These are phyloP conservation scores for Phenacoccus solenopsis DNA, from an alignment of 1,140 invertebrate genomes.

Conservation along the genomic window DNA sequence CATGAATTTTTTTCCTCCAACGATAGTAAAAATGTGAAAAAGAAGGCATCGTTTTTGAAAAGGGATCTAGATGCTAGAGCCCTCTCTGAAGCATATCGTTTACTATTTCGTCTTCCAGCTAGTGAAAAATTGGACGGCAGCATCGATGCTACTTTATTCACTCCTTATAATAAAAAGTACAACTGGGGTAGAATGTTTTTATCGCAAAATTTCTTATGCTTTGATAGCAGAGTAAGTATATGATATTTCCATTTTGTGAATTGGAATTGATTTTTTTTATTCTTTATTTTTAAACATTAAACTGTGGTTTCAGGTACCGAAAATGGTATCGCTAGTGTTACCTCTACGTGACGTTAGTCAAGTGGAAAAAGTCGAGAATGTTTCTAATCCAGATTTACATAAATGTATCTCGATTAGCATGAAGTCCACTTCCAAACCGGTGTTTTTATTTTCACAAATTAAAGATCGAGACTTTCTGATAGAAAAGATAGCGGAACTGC, in stretches of 20 bases:
- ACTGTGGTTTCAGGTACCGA: slow-evolving; percentile 47
- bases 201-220: slow-evolving; percentile 91
- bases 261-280: not conserved
- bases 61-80: slow-evolving; percentile 83
- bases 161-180: slow-evolving; percentile 87
- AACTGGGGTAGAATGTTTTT: slow-evolving; percentile 82
- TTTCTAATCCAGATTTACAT: slow-evolving; percentile 45
- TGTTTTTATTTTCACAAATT: slow-evolving; percentile 82
- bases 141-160: slow-evolving; percentile 79
- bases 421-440: slow-evolving; percentile 61
- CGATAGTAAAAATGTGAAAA: slow-evolving; percentile 70
- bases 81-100: slow-evolving; percentile 72
- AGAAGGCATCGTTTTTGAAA: slow-evolving; percentile 78
- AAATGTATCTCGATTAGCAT: slow-evolving; percentile 76
- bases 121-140: slow-evolving; percentile 86
- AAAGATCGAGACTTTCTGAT: slow-evolving; percentile 79
- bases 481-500: slow-evolving; percentile 75
- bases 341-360: slow-evolving; percentile 65
- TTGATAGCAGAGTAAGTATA: slow-evolving; percentile 73
- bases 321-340: slow-evolving; percentile 75
- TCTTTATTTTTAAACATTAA: not conserved
- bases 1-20: slow-evolving; percentile 29
- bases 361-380: slow-evolving; percentile 59
- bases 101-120: slow-evolving; percentile 72
- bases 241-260: not conserved